Base-by-base conservation (phyloP, 2,888 invertebrate genomes). In the Crossocerus cetratus region DNA sequence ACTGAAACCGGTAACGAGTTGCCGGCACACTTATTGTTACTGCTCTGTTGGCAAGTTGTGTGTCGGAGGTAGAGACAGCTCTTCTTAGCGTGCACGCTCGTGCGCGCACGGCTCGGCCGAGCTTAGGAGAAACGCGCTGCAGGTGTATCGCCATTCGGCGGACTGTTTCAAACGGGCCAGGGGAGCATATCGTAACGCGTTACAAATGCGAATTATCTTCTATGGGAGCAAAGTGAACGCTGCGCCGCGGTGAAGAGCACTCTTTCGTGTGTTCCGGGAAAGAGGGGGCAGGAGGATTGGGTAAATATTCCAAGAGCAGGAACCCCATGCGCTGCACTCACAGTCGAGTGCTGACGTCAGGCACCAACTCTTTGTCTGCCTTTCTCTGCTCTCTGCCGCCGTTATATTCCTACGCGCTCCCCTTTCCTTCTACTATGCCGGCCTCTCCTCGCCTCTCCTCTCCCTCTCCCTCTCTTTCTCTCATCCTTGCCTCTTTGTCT, bases 301-400 rank as follows among this genome's bases (percentile, higher is more conserved):
- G 60, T 59, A 66, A 66, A 66, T 66, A 66, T 60, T 59, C 60
- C 53, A 53, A 54, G 14, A 60, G 66, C 5, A 53, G 20, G 42
- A 54, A 56, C 14, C 42, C 62, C 63, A 44, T 63, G 49, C 63
- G 54, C 21, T 63, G 60, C 65, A 63, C 74, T 74, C 60, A 54
- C 45, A 42, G 65, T 14, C 42, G 22, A 54, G 43, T 57, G 60
- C 69, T 71, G 69, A 74, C 71, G 74, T 71, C 76, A 69, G 65
- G 16, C 69, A 57, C 63, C 57, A 66, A 66, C 65, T 71, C 73
- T 73, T 77, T 76, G 76, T 76, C 76, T 62, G 73, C 54, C 71
- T 54, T 65, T 80, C 62, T 72, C 63, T 69, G 69, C 67, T 74
- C 74, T 73, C 66, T 69, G 45, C 49, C 53, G 55, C 55, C 67